phyloP scores from a whole-genome alignment of 2,797 vertebrate species.

The Lepilemur ruficaudatus region DNA sequence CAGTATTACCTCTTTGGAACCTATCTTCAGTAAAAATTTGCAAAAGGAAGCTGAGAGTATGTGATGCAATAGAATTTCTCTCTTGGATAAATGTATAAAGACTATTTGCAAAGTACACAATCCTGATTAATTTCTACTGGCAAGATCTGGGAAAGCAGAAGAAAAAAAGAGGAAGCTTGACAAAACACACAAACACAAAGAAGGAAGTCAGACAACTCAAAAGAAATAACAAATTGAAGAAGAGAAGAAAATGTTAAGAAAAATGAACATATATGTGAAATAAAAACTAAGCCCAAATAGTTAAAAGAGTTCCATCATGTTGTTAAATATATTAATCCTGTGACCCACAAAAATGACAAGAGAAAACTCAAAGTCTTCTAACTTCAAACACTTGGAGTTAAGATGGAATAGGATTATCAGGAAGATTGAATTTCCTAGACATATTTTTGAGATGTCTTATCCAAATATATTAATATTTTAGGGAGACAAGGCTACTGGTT shows the following conservation, averaged over 20 bases:
- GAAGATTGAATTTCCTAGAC: neutral
- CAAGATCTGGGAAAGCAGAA: slow-evolving; percentile 51
- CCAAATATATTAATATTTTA: neutral
- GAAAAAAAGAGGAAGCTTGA: slow-evolving; percentile 57
- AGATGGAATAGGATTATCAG: neutral
- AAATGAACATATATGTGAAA: neutral
- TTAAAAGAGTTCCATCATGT: neutral
- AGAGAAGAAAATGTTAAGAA: neutral
- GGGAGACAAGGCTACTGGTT: neutral
- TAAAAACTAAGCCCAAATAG: neutral
- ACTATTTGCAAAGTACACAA: neutral
- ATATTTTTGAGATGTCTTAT: neutral
- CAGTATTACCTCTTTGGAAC: neutral
- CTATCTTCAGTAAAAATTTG: slow-evolving; percentile 6
- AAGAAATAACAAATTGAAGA: neutral
- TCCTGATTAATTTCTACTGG: slow-evolving; percentile 2
- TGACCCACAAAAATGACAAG: neutral
- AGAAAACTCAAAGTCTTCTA: neutral
- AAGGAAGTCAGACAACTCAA: slow-evolving; percentile 21
- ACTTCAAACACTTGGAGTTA: neutral
- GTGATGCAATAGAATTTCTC: slow-evolving; percentile 15
- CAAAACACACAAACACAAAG: neutral
- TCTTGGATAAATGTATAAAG: neutral
- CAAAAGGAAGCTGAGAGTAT: slow-evolving; percentile 8
- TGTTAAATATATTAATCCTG: neutral